Percentiles rank a stretch among this genome's conserved stretches.
phyloP scores from a whole-genome alignment of 1,140 invertebrate genomes.

The Atta cephalotes region DNA sequence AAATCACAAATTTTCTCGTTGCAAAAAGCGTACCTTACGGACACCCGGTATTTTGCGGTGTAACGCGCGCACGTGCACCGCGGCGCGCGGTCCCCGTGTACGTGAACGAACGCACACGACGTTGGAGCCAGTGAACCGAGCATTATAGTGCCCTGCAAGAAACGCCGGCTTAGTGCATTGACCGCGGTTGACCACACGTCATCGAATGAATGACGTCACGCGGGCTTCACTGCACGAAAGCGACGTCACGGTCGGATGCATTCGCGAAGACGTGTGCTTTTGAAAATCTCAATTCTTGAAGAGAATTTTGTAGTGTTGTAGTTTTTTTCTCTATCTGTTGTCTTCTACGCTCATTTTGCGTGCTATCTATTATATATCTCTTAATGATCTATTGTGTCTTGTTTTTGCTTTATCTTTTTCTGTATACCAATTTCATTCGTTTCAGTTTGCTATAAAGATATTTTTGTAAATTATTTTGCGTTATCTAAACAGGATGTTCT shows the following conservation, averaged over 20 bases:
- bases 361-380: background rate
- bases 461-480: background rate
- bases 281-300: conserved; percentile 64
- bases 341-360: background rate
- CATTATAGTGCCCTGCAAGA: conserved; percentile 83
- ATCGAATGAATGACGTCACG: conserved; percentile 86
- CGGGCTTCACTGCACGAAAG: conserved; percentile 72
- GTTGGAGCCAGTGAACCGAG: conserved; percentile 74
- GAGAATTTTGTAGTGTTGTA: background rate
- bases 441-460: background rate
- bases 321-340: background rate
- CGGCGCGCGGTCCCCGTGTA: conserved; percentile 60
- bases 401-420: background rate
- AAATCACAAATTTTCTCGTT: background rate
- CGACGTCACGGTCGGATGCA: conserved; percentile 84
- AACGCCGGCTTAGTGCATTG: conserved; percentile 85
- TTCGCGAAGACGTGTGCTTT: conserved; percentile 70
- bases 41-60: conserved; percentile 80
- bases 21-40: conserved; percentile 63
- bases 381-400: background rate
- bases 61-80: conserved; percentile 72
- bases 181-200: conserved; percentile 87
- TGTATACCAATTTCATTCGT: background rate
- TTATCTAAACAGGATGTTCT: background rate
- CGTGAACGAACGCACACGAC: conserved; percentile 71